Evolutionary conservation across 1,140 invertebrate species (phyloP).

Genomic region (Eupeodes corollae): DNA sequence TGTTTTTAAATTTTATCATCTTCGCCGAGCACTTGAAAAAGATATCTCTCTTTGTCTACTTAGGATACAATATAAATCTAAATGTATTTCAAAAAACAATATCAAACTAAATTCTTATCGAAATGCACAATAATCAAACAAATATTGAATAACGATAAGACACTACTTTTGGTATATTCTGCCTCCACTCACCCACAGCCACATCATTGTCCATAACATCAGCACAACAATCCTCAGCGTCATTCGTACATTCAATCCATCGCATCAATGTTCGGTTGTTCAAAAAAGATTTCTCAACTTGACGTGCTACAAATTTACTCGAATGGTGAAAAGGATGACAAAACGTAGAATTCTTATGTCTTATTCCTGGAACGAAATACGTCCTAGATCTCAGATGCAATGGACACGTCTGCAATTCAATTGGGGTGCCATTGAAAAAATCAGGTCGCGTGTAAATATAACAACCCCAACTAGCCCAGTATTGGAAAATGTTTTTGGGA

Average conservation of each 20-base stretch:
- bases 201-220: slow-evolving; percentile 4
- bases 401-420: not conserved
- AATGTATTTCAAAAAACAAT: too few relatives aligned
- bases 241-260: slow-evolving; percentile 15
- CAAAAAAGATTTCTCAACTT: not conserved
- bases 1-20: too few relatives aligned
- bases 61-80: too few relatives aligned
- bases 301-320: not conserved
- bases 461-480: not conserved
- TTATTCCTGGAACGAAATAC: not conserved
- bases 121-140: not conserved
- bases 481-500: not conserved
- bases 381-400: too few relatives aligned
- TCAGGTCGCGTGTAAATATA: not conserved
- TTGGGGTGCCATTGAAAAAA: not conserved
- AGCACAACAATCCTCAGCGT: slow-evolving; percentile 14
- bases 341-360: too few relatives aligned
- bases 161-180: not conserved
- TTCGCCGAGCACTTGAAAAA: too few relatives aligned
- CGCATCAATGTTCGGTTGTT: slow-evolving; percentile 5
- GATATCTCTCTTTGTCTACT: too few relatives aligned
- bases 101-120: too few relatives aligned
- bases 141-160: not conserved
- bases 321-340: not conserved
- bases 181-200: not conserved